Evolutionary conservation across 2,888 invertebrate genomes (phyloP).

Genomic region (Patella depressa): DNA sequence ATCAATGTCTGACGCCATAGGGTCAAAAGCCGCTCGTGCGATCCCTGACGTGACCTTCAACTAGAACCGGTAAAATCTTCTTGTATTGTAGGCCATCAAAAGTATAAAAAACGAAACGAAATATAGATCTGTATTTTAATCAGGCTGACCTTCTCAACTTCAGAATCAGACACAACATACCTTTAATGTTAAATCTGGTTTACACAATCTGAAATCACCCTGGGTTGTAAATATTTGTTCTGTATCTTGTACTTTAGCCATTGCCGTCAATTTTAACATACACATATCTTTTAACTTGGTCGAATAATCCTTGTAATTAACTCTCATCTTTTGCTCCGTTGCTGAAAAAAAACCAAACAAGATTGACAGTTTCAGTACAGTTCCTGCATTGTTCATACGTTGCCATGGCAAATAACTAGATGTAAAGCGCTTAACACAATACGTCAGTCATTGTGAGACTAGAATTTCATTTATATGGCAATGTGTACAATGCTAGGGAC

Average conservation of each 20-base stretch:
- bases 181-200: slow-evolving; percentile 78
- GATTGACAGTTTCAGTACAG: background rate
- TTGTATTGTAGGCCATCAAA: no score
- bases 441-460: no score
- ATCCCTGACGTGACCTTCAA: no score
- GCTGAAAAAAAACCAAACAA: slow-evolving; percentile 68
- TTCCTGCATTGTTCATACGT: background rate
- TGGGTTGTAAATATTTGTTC: slow-evolving; percentile 87
- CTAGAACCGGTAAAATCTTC: no score
- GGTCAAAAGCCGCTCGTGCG: no score
- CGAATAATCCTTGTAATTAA: slow-evolving; percentile 80
- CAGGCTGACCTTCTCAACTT: no score
- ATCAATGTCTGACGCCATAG: no score
- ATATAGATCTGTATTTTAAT: no score
- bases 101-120: no score
- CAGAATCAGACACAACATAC: slow-evolving; percentile 70
- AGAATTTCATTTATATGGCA: no score
- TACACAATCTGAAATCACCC: slow-evolving; percentile 85
- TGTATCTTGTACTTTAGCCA: slow-evolving; percentile 85
- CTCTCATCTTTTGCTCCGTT: slow-evolving; percentile 77
- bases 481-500: no score
- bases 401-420: background rate
- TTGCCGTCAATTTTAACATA: slow-evolving; percentile 81
- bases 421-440: background rate
- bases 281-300: slow-evolving; percentile 81